phyloP scores from a whole-genome alignment of 2,113 vertebrate genomes.

The Gobiocypris rarus region DNA sequence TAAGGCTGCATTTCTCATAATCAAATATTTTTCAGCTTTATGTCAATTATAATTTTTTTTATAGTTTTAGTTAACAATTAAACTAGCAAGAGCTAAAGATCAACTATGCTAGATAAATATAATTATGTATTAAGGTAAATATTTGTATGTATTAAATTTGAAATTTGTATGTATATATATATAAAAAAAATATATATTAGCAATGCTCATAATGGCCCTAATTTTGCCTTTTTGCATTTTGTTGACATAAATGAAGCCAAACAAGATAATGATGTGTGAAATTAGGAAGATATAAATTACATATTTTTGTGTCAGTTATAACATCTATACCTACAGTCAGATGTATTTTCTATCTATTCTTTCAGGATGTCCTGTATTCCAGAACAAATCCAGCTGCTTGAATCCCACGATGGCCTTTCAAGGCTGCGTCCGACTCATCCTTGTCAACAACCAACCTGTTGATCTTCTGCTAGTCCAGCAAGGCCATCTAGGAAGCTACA shows the following conservation, averaged over 20 bases:
- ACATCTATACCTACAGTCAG: background rate
- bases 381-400: constrained; percentile 80
- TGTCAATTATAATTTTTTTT: background rate
- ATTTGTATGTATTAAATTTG: background rate
- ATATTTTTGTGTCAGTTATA: background rate
- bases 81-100: background rate
- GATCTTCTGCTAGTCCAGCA: constrained; percentile 91
- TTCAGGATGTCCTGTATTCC: constrained; percentile 86
- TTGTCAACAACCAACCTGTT: constrained; percentile 91
- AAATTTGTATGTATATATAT: too few relatives aligned
- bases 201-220: too few relatives aligned
- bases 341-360: constrained; percentile 18
- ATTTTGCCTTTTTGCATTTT: too few relatives aligned
- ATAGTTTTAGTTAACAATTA: background rate
- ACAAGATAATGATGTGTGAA: background rate
- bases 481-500: constrained; percentile 90
- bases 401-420: constrained; percentile 87
- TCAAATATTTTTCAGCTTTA: background rate
- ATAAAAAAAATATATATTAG: too few relatives aligned
- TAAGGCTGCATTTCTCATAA: background rate
- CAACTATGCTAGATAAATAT: background rate
- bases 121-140: too few relatives aligned
- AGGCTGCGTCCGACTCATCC: constrained; percentile 94
- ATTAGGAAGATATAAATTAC: background rate
- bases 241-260: background rate